Evolutionary conservation across 2,888 invertebrate species (phyloP), one percentile per base, ranked within the genome.

Genomic region (Andrena marginata): DNA sequence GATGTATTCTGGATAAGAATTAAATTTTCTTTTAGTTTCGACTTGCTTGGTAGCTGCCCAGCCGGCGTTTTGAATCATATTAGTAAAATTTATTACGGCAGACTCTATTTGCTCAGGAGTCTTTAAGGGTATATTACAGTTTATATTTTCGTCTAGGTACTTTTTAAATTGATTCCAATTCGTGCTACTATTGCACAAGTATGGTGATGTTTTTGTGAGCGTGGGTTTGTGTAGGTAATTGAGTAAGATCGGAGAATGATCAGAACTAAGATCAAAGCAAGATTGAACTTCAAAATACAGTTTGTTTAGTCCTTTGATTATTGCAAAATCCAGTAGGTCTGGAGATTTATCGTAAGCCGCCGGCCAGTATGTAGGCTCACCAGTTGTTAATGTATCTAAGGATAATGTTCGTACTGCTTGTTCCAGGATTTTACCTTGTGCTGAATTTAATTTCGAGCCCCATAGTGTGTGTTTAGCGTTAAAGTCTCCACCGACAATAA

Each of bases 351-450:
- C 76, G 0, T 74, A 4, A 42, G 88, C 85, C 23, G 84, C 65
- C 7, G 86, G 86, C 86, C 89, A 90, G 71, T 90, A 87, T 0
- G 86, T 89, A 16, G 90, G 89, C 77, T 87, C 49, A 0, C 85
- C 82, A 10, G 77, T 80, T n/a, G 88, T 85, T 51, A 85, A 0
- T 23, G 60, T 29, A 20, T 75, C 16, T 23, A 60, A 59, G 33
- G 8, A 35, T 35, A 35, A 35, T 35, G 8, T 8, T 35, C 33
- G 33, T 35, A 35, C 35, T 35, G 35, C 8, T 35, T 35, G 35
- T 0, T 35, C 35, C 8, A 35, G 35, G 35, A 35, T 35, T 35
- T 35, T 35, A 8, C 33, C 33, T 35, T 8, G 33, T 35, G 33
- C 8, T 35, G 33, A 35, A 35, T 8, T 35, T 35, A 35, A 8